Percentiles rank a stretch among this genome's conserved stretches.
Conservation (phyloP, 2,113 vertebrate species). For the Dromiciops gliroides region DNA sequence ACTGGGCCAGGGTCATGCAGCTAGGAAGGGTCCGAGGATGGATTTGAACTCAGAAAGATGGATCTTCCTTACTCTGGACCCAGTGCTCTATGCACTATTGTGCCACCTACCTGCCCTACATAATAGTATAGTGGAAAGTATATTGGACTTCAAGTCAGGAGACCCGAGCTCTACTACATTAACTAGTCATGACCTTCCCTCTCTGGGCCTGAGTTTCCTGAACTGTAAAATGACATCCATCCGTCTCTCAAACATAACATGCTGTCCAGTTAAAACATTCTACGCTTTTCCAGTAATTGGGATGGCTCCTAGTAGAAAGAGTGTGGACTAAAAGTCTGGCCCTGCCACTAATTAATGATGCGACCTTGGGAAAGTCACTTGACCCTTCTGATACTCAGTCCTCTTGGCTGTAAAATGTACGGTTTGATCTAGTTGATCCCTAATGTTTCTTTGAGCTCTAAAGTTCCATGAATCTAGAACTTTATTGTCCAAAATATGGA, state of each 20-base stretch:
- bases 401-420: not conserved
- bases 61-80: not conserved
- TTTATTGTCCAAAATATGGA: not conserved
- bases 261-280: not conserved
- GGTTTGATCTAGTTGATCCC: not conserved
- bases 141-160: not conserved
- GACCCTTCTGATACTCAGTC: not conserved
- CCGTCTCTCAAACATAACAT: not conserved
- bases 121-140: not conserved
- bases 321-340: not conserved
- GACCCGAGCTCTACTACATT: not conserved
- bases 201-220: not conserved
- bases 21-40: not conserved
- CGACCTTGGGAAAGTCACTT: not conserved
- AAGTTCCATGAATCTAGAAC: not conserved
- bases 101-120: not conserved
- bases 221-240: not conserved
- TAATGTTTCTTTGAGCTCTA: not conserved
- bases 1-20: not conserved
- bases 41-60: not conserved
- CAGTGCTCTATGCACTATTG: not conserved
- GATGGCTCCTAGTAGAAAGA: not conserved
- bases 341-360: not conserved
- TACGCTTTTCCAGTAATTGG: not conserved
- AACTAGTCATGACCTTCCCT: not conserved